A percentile compares a stretch with the other conserved stretches of the same genome.
These are phyloP conservation scores for Disparrhopalites patrizii DNA, from an alignment of 2,888 invertebrate genomes.

Conservation along the genomic window DNA sequence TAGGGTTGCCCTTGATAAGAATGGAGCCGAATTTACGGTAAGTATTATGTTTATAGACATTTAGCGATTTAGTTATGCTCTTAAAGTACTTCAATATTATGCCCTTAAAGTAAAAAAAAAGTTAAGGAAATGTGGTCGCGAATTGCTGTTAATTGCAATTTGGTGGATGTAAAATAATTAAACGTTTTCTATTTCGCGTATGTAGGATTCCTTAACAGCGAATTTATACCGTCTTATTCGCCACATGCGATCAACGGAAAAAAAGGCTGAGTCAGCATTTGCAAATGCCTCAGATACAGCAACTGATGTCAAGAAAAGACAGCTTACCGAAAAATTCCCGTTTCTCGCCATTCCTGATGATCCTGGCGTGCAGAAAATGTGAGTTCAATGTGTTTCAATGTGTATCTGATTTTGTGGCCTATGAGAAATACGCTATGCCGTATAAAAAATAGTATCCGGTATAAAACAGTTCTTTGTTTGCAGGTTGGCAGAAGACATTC, in stretches of 20 bases:
- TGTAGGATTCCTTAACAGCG: conserved; percentile 82
- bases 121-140: no score
- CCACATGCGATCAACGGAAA: conserved; percentile 69
- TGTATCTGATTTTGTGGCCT: no score
- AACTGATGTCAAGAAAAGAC: conserved; percentile 53
- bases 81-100: no score
- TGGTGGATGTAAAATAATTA: neutral
- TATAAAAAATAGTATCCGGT: neutral
- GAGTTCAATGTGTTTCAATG: conserved; percentile 22
- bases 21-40: conserved; percentile 90
- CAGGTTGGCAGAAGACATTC: conserved; percentile 52
- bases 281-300: conserved; percentile 21
- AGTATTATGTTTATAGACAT: conserved; percentile 48
- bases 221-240: conserved; percentile 92
- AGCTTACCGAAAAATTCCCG: conserved; percentile 69
- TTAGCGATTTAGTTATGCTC: no score
- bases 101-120: no score
- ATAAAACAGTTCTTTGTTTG: conserved; percentile 1
- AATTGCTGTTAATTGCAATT: neutral
- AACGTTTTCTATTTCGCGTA: conserved; percentile 29
- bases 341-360: conserved; percentile 78
- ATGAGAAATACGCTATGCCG: neutral
- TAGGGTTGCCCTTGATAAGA: conserved; percentile 78
- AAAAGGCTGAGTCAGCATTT: conserved; percentile 25
- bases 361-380: conserved; percentile 54